Base-by-base conservation (phyloP, 2,113 vertebrate species). In the Verasper variegatus region DNA sequence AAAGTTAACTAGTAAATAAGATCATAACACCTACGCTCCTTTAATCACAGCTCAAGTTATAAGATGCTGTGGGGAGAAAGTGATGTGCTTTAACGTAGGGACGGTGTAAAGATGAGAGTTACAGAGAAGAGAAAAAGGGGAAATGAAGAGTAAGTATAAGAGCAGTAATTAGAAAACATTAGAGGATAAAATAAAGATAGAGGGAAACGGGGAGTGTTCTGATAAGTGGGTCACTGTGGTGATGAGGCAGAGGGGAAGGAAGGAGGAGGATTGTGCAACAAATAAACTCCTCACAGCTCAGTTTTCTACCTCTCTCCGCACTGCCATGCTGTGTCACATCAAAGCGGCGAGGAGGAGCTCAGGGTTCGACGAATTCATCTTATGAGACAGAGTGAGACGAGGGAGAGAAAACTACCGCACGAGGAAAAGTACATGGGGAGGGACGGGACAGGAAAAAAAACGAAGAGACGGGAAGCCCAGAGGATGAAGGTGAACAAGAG, bases 221-320 rank as follows among this genome's bases (percentile, higher is more conserved):
- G 71, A 86, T 74, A 89, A 91, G 74, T 86, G 85, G 89, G 88
- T 89, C 87, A 84, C 64, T 80, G 80, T 21, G 20, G n/a, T 80
- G 85, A 90, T 72, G 71, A 87, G 75, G 84, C 56, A 77, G 80
- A 72, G 68, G 37, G 35, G 56, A 74, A 77, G 71, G 76, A 81
- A 83, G 80, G 80, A 76, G 78, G 86, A 90, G 74, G 83, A 74
- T 84, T 84, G 85, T 35, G 73, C 80, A 88, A 84, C 61, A 68
- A 35, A 23, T 68, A 55, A 62, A 85, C 84, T 89, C 27, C 78
- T 80, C 78, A 76, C 74, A 61, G 72, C 90, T 91, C 88, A 76
- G 82, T 86, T 72, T 64, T 87, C 74, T 81, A 73, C 74, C 51
- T 74, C 66, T 68, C 65, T 65, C 65, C 51, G 13, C 55, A 26